phyloP scores from a whole-genome alignment of 2,888 invertebrate species.

The Caenorhabditis sp. region DNA sequence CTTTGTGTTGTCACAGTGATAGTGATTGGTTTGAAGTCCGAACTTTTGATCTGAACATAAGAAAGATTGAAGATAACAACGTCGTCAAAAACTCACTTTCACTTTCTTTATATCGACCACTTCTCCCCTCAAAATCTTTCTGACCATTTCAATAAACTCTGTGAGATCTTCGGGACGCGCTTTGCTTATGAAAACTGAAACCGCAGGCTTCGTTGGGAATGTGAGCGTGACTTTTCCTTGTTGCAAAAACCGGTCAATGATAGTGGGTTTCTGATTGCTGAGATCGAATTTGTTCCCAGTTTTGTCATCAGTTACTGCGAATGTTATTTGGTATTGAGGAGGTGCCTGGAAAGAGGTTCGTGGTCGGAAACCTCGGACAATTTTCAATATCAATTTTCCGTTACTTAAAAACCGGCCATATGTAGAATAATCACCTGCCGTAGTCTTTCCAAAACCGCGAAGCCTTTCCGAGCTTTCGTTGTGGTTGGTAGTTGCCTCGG shows the following conservation, averaged over 20 bases:
- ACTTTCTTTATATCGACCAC: constrained; percentile 17
- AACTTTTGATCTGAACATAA: constrained; percentile 18
- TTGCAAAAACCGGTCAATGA: background rate
- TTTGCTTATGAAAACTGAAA: constrained; percentile 29
- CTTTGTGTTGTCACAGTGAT: constrained; percentile 7
- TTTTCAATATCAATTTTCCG: no score
- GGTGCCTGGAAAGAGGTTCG: constrained; percentile 25
- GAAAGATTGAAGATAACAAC: no score
- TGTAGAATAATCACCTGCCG: constrained; percentile 18
- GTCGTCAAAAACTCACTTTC: background rate
- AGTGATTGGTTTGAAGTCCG: constrained; percentile 49
- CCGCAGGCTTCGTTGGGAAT: constrained; percentile 23
- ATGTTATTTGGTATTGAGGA: constrained; percentile 25
- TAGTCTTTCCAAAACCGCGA: constrained; percentile 14
- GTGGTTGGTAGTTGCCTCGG: background rate
- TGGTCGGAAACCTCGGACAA: background rate
- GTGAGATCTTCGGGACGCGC: constrained; percentile 13
- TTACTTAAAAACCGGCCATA: constrained; percentile 7
- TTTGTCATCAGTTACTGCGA: constrained; percentile 29
- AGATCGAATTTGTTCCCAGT: constrained; percentile 42
- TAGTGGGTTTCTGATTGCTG: constrained; percentile 18
- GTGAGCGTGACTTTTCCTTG: constrained; percentile 39
- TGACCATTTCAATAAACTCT: background rate
- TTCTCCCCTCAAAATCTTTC: constrained; percentile 21
- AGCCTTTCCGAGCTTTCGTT: constrained; percentile 16